Evolutionary conservation across 2,113 vertebrate genomes (phyloP).

Genomic region (Tetrax tetrax): DNA sequence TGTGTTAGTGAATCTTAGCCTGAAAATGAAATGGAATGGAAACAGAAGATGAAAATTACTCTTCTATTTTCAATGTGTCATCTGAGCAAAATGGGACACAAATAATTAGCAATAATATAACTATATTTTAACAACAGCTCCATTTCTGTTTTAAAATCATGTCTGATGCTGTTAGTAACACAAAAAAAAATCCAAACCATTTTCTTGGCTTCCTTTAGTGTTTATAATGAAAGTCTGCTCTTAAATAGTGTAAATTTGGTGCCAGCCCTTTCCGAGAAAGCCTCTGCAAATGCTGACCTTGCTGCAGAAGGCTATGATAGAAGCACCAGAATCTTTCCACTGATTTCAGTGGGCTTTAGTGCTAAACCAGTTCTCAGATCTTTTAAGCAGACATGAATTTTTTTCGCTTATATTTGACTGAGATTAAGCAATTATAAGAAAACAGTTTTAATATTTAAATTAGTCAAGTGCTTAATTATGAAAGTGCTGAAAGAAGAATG

Average conservation of each 20-base stretch:
- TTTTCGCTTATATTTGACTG: neutral
- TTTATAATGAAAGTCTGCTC: neutral
- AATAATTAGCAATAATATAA: neutral
- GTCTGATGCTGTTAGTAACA: neutral
- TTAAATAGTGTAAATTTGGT: neutral
- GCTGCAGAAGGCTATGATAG: neutral
- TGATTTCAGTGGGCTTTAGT: neutral
- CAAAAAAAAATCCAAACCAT: neutral
- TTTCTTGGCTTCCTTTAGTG: neutral
- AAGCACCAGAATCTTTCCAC: neutral
- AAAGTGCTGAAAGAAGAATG: slow-evolving; percentile 38
- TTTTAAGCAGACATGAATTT: neutral
- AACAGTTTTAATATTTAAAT: slow-evolving; percentile 56
- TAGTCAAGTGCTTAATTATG: slow-evolving; percentile 45
- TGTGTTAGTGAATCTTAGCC: accelerated
- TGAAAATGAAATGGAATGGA: neutral
- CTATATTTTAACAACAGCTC: neutral
- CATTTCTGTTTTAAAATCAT: neutral
- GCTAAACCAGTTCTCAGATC: neutral
- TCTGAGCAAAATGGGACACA: neutral
- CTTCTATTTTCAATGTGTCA: neutral
- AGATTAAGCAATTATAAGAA: slow-evolving; percentile 6
- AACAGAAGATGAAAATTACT: neutral
- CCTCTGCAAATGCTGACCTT: neutral
- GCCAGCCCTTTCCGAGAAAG: neutral